Percentiles rank a stretch among this genome's conserved stretches.
Evolutionary conservation across 2,888 invertebrate genomes (phyloP).

Genomic region (Habroteleia sp.): DNA sequence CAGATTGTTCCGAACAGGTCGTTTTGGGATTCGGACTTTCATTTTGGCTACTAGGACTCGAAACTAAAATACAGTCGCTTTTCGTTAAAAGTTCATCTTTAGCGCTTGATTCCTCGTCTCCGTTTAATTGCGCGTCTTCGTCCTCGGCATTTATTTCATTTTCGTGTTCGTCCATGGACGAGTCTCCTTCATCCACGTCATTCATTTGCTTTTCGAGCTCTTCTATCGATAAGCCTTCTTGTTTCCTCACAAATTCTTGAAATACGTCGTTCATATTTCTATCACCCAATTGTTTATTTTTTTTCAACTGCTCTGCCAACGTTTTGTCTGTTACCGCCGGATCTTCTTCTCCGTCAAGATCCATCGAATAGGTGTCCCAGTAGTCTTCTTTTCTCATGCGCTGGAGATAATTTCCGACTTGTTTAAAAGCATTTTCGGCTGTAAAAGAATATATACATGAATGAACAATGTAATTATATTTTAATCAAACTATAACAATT

Average conservation of each 20-base stretch:
- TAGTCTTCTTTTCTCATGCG: conserved; percentile 70
- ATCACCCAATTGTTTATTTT: conserved; percentile 69
- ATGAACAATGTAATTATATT: conserved; percentile 1
- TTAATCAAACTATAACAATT: no score
- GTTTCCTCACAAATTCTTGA: conserved; percentile 69
- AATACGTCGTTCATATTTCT: conserved; percentile 71
- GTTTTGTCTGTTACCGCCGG: conserved; percentile 70
- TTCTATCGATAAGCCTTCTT: conserved; percentile 63
- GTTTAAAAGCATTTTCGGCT: conserved; percentile 74
- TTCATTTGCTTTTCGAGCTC: conserved; percentile 12
- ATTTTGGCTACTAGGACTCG: no score
- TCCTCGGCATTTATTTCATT: conserved; percentile 26
- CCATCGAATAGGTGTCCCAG: conserved; percentile 73
- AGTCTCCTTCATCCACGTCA: conserved; percentile 1
- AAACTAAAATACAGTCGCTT: no score
- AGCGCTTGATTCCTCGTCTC: no score
- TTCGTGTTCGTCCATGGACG: conserved; percentile 20
- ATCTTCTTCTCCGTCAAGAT: conserved; percentile 68
- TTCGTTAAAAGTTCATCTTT: no score
- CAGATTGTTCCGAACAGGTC: no score
- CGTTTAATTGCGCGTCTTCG: conserved; percentile 10
- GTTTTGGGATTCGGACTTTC: no score
- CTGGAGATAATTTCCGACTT: conserved; percentile 72
- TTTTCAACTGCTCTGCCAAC: conserved; percentile 67
- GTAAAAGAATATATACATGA: conserved; percentile 40